These are phyloP conservation scores for Agapostemon virescens DNA, from an alignment of 2,888 invertebrate genomes.

Conservation along the genomic window DNA sequence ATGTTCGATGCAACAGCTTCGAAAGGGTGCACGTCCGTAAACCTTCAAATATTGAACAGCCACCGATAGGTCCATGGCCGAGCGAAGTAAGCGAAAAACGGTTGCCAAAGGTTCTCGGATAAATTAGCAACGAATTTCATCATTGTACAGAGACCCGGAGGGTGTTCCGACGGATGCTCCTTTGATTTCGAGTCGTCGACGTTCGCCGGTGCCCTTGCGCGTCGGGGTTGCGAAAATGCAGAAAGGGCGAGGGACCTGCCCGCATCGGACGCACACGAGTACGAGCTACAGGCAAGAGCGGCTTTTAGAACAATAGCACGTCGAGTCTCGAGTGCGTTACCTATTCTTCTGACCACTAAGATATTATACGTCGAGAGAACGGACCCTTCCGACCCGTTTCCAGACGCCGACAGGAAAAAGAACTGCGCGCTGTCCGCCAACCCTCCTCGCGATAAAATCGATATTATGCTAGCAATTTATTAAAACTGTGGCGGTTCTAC, in stretches of 20 bases:
- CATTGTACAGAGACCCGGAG: not conserved
- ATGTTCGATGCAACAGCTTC: slow-evolving; percentile 6
- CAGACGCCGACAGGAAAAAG: slow-evolving; percentile 56
- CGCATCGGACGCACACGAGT: slow-evolving; percentile 45
- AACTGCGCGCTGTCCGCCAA: slow-evolving; percentile 6
- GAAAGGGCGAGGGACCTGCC: slow-evolving; percentile 40
- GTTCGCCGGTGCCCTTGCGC: slow-evolving; percentile 27
- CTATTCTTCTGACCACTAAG: slow-evolving; percentile 69
- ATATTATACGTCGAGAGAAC: slow-evolving; percentile 62
- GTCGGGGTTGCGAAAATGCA: slow-evolving; percentile 15
- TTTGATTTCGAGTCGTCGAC: slow-evolving; percentile 59
- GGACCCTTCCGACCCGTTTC: slow-evolving; percentile 56
- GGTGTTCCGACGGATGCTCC: slow-evolving; percentile 57
- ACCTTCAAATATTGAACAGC: slow-evolving; percentile 14
- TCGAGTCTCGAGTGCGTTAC: slow-evolving; percentile 63
- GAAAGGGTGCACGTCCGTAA: not conserved
- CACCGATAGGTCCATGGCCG: not conserved
- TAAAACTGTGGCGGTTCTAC: no score
- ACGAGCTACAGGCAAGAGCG: slow-evolving; percentile 53
- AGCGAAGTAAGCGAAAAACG: not conserved
- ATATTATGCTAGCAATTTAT: not conserved
- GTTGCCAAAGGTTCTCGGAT: not conserved
- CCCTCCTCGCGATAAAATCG: not conserved
- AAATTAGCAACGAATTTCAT: slow-evolving; percentile 21
- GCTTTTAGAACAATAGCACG: slow-evolving; percentile 72